A percentile compares a stretch with the other conserved stretches of the same genome.
phyloP scores from a whole-genome alignment of 2,888 invertebrate species.

The Leptogaster cylindrica region DNA sequence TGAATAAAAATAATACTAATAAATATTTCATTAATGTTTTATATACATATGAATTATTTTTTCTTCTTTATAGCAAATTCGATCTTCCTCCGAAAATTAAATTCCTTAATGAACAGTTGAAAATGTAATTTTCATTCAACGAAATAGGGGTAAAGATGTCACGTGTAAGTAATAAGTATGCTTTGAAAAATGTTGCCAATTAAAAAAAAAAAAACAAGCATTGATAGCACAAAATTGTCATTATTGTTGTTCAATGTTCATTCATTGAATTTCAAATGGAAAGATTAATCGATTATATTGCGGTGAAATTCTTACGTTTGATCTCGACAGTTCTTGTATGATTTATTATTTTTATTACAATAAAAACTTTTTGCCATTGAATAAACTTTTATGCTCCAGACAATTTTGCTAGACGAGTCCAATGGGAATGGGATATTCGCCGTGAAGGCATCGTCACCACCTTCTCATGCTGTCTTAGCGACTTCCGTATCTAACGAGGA shows the following conservation, averaged over 20 bases:
- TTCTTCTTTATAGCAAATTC: no score
- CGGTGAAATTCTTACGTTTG: neutral
- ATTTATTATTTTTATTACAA: no score
- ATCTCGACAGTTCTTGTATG: neutral
- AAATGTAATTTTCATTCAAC: constrained; percentile 19
- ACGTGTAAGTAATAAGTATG: constrained; percentile 40
- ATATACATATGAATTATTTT: no score
- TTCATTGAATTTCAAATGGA: neutral
- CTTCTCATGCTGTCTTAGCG: constrained; percentile 53
- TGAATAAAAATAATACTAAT: no score
- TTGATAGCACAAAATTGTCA: neutral
- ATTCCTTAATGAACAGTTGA: constrained; percentile 1
- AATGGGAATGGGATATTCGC: constrained; percentile 61
- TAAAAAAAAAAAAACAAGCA: neutral
- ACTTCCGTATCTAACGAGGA: constrained; percentile 67
- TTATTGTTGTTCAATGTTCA: neutral
- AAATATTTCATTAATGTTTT: no score
- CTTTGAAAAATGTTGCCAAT: neutral
- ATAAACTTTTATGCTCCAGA: constrained; percentile 48
- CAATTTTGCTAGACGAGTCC: constrained; percentile 60
- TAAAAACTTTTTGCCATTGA: no score
- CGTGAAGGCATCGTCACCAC: constrained; percentile 47
- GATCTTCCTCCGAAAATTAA: no score
- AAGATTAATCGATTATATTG: constrained; percentile 13
- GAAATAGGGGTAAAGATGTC: constrained; percentile 30